phyloP scores from a whole-genome alignment of 2,113 vertebrate genomes.

The cat (Felis catus) region F.catus_Fca126_mat1.0 CM031417.1:38624001-38624500 shows the following conservation, averaged over 20 bases:
- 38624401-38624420: neutral
- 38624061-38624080: neutral
- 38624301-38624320: neutral
- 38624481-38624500: neutral
- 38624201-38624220: accelerated
- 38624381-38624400: neutral
- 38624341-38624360: neutral
- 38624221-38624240: neutral
- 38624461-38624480: neutral
- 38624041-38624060: no score
- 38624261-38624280: no score
- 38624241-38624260: neutral
- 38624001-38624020: no score
- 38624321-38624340: neutral
- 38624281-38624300: neutral
- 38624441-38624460: neutral
- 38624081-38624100: neutral
- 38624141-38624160: neutral
- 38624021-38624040: no score
- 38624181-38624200: neutral
- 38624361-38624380: neutral
- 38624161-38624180: neutral
- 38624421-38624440: neutral
- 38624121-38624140: neutral
- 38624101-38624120: neutral